Conservation (phyloP, 2,888 invertebrate species). For the Celastrina argiolus region DNA sequence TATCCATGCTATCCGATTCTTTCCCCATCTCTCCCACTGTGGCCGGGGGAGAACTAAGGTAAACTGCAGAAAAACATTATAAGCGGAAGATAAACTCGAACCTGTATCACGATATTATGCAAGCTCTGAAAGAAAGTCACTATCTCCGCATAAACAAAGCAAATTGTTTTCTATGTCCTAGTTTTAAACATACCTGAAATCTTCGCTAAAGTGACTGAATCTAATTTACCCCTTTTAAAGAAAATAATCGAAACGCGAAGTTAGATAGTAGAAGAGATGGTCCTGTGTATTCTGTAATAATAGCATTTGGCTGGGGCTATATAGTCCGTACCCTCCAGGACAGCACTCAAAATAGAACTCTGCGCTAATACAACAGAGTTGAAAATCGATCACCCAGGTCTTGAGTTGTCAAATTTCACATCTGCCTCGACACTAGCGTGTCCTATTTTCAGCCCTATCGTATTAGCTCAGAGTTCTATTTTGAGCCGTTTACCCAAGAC, state of each 20-base stretch:
- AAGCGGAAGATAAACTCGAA: constrained; percentile 47
- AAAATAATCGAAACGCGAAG: constrained; percentile 11
- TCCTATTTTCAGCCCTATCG: too few species aligned
- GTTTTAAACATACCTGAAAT: constrained; percentile 26
- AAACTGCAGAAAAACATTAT: constrained; percentile 47
- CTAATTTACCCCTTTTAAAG: constrained; percentile 22
- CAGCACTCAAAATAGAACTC: too few species aligned
- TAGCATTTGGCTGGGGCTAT: too few species aligned
- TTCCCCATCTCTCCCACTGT: constrained; percentile 36
- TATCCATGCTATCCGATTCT: constrained; percentile 43
- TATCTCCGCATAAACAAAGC: constrained; percentile 28
- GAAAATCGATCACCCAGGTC: too few species aligned
- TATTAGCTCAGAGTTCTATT: too few species aligned
- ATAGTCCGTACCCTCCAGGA: too few species aligned
- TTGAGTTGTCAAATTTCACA: too few species aligned
- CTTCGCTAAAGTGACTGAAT: constrained; percentile 24
- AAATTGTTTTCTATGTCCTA: constrained; percentile 31
- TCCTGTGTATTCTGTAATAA: constrained; percentile 53
- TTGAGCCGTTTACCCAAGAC: too few species aligned
- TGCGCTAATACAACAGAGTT: too few species aligned
- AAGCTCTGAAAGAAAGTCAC: constrained; percentile 44
- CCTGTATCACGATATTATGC: constrained; percentile 30
- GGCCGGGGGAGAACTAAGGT: constrained; percentile 34
- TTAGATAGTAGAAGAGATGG: constrained; percentile 1
- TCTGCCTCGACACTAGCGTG: too few species aligned